phyloP scores from a whole-genome alignment of 2,113 vertebrate genomes.

The Sylvietta virens region DNA sequence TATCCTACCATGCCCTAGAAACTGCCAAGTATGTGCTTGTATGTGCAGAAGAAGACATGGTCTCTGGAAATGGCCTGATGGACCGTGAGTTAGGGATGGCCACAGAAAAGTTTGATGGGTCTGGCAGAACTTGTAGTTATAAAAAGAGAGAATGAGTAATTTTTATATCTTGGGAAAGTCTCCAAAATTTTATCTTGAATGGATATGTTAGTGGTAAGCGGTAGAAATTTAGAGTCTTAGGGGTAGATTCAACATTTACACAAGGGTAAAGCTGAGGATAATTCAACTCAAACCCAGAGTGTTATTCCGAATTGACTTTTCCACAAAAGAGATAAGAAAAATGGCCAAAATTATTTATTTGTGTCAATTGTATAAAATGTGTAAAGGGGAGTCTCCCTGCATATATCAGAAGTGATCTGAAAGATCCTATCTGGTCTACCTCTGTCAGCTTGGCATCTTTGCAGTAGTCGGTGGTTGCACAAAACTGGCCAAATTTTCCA shows the following conservation, averaged over 20 bases:
- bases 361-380: neutral
- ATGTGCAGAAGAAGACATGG: neutral
- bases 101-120: neutral
- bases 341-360: neutral
- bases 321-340: neutral
- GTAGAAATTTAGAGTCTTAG: neutral
- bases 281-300: neutral
- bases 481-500: conserved; percentile 55
- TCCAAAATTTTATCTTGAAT: neutral
- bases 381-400: neutral
- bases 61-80: neutral
- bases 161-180: neutral
- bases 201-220: neutral
- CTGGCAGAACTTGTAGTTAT: neutral
- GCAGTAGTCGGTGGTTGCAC: conserved; percentile 48
- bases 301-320: neutral
- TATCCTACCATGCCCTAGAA: neutral
- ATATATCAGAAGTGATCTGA: neutral
- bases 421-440: conserved; percentile 9
- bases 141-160: neutral
- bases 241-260: neutral
- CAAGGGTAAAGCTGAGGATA: neutral
- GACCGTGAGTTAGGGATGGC: neutral
- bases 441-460: conserved; percentile 37
- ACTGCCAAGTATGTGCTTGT: neutral